Base-by-base conservation (phyloP, 1,140 invertebrate species). In the Pseudomyrmex flavicornis region DNA sequence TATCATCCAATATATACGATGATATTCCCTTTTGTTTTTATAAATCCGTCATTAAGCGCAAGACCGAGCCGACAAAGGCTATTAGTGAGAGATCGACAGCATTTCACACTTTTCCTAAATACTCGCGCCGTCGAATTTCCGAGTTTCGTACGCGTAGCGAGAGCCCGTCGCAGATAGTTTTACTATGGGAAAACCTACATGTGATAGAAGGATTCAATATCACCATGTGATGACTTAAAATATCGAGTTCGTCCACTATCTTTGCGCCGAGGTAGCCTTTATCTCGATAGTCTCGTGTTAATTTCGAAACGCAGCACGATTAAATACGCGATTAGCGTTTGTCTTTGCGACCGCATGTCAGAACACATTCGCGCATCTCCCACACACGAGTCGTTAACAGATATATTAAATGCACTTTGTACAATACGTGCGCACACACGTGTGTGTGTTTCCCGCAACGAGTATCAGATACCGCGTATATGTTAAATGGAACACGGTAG, bases 291-390 rank as follows among this genome's bases (percentile, higher is more conserved):
- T 54, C 76, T 72, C 66, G 66, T 44, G 75, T 82, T 73, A 65
- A 68, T 73, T 54, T 69, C 75, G 58, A 80, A 66, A 79, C 76
- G 59, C 59, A 66, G 62, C 59, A 73, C 73, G 52, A 84, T 84
- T 79, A 82, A 82, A 82, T 68, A 73, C 76, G 69, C 62, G 83
- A 85, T 85, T 85, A 85, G 76, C 22, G 58, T 56, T 10, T 63
- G 50, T 12, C 15, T 22, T 35, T 35, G 52, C 56, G 46, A 70
- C 66, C 59, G 66, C 68, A 73, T n/a, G 48, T 20, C 15, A n/a
- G 35, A 26, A 48, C 17, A 22, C 50, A 35, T 50, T 8, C 52
- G 26, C 9, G n/a, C 54, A 69, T 63, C 58, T 50, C 20, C 4
- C 20, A 15, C 58, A 46, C 56, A 63, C 79, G 9, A 76, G 35